phyloP scores from a whole-genome alignment of 2,888 invertebrate species.

The Seira musarum region DNA sequence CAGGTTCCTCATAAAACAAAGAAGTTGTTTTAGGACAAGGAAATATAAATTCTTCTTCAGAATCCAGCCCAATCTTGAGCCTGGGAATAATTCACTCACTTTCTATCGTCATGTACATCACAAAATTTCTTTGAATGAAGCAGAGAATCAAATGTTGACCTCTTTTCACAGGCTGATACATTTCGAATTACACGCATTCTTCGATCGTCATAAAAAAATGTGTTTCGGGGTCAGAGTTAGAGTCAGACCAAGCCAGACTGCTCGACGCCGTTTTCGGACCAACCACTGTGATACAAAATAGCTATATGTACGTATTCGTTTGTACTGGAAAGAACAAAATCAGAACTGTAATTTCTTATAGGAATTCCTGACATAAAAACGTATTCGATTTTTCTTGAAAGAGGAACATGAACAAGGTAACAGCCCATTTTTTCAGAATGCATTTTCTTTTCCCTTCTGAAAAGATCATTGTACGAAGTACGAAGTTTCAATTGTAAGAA shows the following conservation, averaged over 20 bases:
- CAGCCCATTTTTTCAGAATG: neutral
- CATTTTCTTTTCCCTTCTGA: neutral
- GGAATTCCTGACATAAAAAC: neutral
- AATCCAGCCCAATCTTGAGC: neutral
- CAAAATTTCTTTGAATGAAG: neutral
- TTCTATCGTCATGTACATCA: neutral
- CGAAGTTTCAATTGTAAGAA: slow-evolving; percentile 13
- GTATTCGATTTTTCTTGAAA: neutral
- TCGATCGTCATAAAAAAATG: neutral
- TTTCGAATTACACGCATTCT: slow-evolving; percentile 11
- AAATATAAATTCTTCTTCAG: too few species aligned
- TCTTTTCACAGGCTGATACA: neutral
- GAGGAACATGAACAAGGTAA: slow-evolving; percentile 1
- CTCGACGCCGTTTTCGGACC: slow-evolving; percentile 41
- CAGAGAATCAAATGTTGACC: too few species aligned
- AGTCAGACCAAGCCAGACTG: slow-evolving; percentile 42
- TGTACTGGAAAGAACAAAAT: neutral
- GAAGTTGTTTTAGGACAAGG: too few species aligned
- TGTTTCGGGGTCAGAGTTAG: neutral
- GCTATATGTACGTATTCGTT: slow-evolving; percentile 9
- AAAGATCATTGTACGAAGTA: slow-evolving; percentile 4
- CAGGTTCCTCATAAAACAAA: too few species aligned
- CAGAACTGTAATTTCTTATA: neutral
- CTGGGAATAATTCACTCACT: neutral
- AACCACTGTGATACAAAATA: neutral